Conservation (phyloP, 92 coral and sea anemone species). For the Porites evermanni region DNA sequence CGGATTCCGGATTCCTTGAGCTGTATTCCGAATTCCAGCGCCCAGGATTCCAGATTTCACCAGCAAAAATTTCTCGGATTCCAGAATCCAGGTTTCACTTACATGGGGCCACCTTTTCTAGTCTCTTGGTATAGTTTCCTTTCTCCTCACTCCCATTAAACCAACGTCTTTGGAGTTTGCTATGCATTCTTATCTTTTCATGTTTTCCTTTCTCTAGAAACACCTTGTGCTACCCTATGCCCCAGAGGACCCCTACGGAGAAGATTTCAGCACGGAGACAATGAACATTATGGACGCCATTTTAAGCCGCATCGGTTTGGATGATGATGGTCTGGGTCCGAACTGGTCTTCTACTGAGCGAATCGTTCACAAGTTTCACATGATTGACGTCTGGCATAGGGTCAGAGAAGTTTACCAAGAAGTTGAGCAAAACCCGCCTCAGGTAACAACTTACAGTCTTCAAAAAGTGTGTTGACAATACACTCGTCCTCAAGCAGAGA, state of each 20-base stretch:
- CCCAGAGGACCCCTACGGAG: constrained; percentile 65
- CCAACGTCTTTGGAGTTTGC: no score
- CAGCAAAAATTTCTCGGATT: no score
- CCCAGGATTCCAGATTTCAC: no score
- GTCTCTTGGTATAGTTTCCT: no score
- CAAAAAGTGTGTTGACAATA: no score
- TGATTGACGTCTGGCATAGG: constrained; percentile 89
- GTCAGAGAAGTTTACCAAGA: constrained; percentile 66
- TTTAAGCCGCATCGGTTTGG: constrained; percentile 76
- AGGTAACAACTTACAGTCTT: constrained; percentile 37
- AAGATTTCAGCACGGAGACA: constrained; percentile 77
- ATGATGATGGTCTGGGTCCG: constrained; percentile 87
- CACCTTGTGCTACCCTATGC: constrained; percentile 78
- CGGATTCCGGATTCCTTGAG: no score
- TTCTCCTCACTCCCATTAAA: no score
- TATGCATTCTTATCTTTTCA: background rate
- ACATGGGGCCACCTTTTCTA: no score
- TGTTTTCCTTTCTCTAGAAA: constrained; percentile 11
- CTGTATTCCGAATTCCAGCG: no score
- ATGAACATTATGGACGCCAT: constrained; percentile 85
- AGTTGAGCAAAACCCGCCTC: constrained; percentile 66
- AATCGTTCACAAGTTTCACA: constrained; percentile 83
- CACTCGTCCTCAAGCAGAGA: no score
- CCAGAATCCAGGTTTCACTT: no score
- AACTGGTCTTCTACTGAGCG: constrained; percentile 88